These are phyloP conservation scores for Siniperca undulata DNA, from an alignment of 2,797 vertebrate species.

Conservation along the genomic window DNA sequence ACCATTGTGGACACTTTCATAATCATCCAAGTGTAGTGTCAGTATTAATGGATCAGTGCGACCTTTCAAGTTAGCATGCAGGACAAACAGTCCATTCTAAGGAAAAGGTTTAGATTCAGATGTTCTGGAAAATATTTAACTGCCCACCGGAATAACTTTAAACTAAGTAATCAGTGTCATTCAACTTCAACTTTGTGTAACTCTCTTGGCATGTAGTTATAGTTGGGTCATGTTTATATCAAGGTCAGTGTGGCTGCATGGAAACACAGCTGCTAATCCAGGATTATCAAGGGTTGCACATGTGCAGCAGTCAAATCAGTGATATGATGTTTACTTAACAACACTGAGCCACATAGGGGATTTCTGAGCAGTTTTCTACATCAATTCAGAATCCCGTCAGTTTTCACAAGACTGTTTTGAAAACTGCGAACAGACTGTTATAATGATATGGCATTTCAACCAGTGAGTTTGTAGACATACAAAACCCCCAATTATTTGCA, in stretches of 20 bases:
- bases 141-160: not conserved
- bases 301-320: conserved; percentile 28
- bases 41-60: not conserved
- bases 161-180: not conserved
- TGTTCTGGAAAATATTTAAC: not conserved
- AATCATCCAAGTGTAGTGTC: not conserved
- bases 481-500: not conserved
- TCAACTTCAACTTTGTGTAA: conserved; percentile 5
- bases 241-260: conserved; percentile 32
- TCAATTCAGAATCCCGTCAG: conserved; percentile 21
- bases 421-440: conserved; percentile 9
- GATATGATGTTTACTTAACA: conserved; percentile 32
- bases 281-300: conserved; percentile 41
- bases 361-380: conserved; percentile 21
- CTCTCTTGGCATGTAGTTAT: not conserved
- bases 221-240: conserved; percentile 21
- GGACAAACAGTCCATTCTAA: not conserved
- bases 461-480: not conserved
- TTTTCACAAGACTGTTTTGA: conserved; percentile 6
- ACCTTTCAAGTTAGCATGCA: not conserved
- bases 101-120: not conserved
- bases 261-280: conserved; percentile 35
- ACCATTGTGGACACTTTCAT: not conserved
- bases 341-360: not conserved
- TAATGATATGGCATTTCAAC: not conserved